Percentiles rank a stretch among this genome's conserved stretches.
Conservation (phyloP, 2,113 vertebrate genomes). For the Lycaon pictus region DNA sequence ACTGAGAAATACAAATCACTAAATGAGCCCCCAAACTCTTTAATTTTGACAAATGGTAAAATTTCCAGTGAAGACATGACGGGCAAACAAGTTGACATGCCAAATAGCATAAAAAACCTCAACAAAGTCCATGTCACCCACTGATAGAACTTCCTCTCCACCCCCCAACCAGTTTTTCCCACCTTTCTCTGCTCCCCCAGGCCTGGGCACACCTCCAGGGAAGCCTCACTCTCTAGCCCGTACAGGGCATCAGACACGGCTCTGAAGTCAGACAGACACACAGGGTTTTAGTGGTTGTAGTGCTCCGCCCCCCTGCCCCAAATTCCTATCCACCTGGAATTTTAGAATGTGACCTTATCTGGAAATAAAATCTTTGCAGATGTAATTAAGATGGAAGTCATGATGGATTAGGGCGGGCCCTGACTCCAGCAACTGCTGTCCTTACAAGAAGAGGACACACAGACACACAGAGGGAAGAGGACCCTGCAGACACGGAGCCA, state of each 20-base stretch:
- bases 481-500: background rate
- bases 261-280: background rate
- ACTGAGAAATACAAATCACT: background rate
- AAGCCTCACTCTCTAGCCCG: rapidly evolving
- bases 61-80: background rate
- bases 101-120: background rate
- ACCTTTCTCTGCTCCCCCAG: background rate
- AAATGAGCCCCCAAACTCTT: background rate
- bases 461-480: background rate
- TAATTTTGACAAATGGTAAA: background rate
- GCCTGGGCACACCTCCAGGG: background rate
- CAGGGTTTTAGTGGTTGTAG: background rate
- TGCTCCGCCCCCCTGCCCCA: too few relatives aligned
- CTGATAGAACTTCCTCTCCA: background rate
- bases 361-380: background rate
- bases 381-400: background rate
- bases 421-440: background rate
- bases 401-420: background rate
- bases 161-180: background rate
- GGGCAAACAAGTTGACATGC: background rate
- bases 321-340: background rate
- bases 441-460: background rate
- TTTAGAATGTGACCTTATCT: background rate
- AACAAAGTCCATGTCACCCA: background rate
- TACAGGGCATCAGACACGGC: rapidly evolving